Evolutionary conservation across 1,140 invertebrate species (phyloP), one percentile per base, ranked within the genome.

Genomic region (Drosophila teissieri): DNA sequence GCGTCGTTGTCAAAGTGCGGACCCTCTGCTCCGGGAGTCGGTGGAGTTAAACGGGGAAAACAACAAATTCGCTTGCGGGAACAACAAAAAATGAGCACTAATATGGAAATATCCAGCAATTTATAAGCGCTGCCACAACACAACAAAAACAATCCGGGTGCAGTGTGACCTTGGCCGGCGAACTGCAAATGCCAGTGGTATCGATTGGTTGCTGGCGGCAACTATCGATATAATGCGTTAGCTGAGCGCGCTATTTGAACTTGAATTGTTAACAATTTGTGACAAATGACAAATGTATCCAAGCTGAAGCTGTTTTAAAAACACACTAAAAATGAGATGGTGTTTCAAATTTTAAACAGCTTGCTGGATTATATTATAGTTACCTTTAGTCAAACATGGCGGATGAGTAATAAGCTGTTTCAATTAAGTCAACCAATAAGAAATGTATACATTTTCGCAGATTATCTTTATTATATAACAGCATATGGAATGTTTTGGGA

Each of bases 61-160:
- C 46, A 42, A 31, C 2, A 46, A 69, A 37, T 36, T 8, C 40
- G 46, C 42, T 39, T 37, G 39, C 19, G 37, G 24, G 31, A 27
- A 74, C 15, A 45, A 55, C 57, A 73, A 55, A 53, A 63, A 77
- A 67, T 68, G 73, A 76, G 57, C 48, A 24, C 31, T 44, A 19
- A 34, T 53, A 48, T 63, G 40, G 52, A 84, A 69, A 58, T 53
- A 46, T 69, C 63, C 61, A 84, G 80, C 60, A 85, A 80, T 80
- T 73, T 85, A 80, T 84, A 62, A 67, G 37, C 22, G 3, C 36
- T 44, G 27, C 68, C 73, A 78, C 56, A 73, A 62, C 73, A 78
- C 56, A 73, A 62, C 57, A 78, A 62, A 14, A 53, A 56, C 56
- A 74, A 31, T 24, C 4, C 36, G 49, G 3, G n/a, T 36, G 2